A percentile compares a stretch with the other conserved stretches of the same genome.
Conservation (phyloP, 2,888 invertebrate genomes). For the Oxystoma pomonae region DNA sequence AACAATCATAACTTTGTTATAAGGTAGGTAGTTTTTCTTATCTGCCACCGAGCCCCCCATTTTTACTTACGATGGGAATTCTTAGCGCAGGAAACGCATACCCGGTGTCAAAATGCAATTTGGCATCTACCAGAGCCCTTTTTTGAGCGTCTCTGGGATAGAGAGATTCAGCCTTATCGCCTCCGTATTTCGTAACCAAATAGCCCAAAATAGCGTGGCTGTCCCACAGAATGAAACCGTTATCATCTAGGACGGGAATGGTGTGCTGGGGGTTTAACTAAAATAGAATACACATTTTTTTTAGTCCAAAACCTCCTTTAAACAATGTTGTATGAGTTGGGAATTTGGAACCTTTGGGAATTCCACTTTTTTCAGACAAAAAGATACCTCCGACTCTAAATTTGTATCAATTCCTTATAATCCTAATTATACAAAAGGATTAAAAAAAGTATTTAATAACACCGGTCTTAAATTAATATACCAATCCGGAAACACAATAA, state of each 20-base stretch:
- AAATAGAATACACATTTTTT: conserved; percentile 14
- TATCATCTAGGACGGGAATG: conserved; percentile 55
- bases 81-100: conserved; percentile 11
- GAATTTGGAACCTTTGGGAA: no score
- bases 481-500: no score
- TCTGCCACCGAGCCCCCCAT: no score
- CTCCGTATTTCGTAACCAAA: conserved; percentile 52
- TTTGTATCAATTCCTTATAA: no score
- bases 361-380: no score
- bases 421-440: no score
- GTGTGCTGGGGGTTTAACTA: conserved; percentile 51
- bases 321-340: not conserved
- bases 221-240: conserved; percentile 50
- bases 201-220: conserved; percentile 54
- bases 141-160: conserved; percentile 53
- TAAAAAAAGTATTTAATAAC: no score
- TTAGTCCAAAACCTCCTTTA: no score
- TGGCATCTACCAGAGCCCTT: conserved; percentile 52
- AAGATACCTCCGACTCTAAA: no score
- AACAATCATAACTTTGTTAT: no score
- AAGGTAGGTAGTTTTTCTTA: no score
- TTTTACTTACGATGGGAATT: not conserved
- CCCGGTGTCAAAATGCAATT: conserved; percentile 53
- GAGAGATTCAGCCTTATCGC: conserved; percentile 48
- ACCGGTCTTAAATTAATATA: no score